Base-by-base conservation (phyloP, 2,888 invertebrate species). In the Trissolcus japonicus region DNA sequence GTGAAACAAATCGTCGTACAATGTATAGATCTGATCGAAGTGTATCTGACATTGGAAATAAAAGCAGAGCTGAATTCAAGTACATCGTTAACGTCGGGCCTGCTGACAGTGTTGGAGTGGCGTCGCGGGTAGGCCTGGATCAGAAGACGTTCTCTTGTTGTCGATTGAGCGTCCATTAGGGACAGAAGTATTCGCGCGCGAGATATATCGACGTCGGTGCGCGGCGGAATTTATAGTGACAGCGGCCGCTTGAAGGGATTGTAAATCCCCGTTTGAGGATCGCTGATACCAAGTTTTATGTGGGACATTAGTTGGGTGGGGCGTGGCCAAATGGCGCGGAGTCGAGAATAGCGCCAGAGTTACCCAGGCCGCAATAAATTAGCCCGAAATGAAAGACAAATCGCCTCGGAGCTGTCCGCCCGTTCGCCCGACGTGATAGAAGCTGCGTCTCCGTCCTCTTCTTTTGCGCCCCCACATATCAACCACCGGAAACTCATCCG, bases 221-320 rank as follows among this genome's bases (percentile, higher is more conserved):
- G 80, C 35, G 35, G 82, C 56, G 84, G 84, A 86, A 87, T 87
- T 87, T 87, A 86, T 87, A 83, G 87, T 85, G 87, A 86, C 86
- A 87, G 86, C 84, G 85, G 78, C 85, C 85, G 88, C 88, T 89
- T 88, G 88, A 88, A 89, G 88, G 88, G 88, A 89, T 89, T 88
- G 88, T 88, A 89, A 89, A 89, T 89, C 88, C 88, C 88, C 87
- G 88, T 89, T 89, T 89, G 89, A 88, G 88, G 88, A 89, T 89
- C 87, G 88, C 89, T 89, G 89, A 89, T 89, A 88, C 88, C 87
- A 87, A 89, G 88, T 89, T 89, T 89, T 89, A 89, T 89, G 88
- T 88, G 87, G 88, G 88, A 88, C 88, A 89, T 89, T 89, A 89
- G 88, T 88, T 86, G 87, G 88, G 85, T 85, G 87, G 87, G 88